phyloP scores from a whole-genome alignment of 2,888 invertebrate genomes.

The Alentia gelatinosa region DNA sequence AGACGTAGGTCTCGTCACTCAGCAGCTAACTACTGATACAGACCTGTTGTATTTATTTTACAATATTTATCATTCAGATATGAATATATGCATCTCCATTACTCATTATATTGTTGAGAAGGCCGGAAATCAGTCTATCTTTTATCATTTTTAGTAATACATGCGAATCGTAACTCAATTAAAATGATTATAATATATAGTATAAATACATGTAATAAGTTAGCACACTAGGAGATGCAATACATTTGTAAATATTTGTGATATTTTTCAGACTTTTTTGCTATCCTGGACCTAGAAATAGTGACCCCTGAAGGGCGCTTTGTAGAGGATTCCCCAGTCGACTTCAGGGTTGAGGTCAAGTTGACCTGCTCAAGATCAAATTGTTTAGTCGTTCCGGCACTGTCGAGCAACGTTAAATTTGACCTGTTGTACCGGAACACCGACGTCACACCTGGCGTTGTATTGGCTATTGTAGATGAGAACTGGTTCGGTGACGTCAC shows the following conservation, averaged over 20 bases:
- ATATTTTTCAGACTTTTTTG: neutral
- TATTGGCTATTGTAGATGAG: constrained; percentile 8
- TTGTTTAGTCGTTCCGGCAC: neutral
- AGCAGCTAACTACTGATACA: no score
- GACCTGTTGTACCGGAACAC: neutral
- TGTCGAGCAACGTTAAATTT: neutral
- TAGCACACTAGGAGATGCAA: no score
- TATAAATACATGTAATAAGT: no score
- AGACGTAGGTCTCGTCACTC: no score
- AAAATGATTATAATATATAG: no score
- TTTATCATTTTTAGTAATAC: no score
- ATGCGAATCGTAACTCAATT: no score
- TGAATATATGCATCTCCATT: no score
- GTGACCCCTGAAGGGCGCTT: neutral
- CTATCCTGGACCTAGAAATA: neutral
- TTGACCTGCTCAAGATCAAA: neutral
- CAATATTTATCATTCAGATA: no score
- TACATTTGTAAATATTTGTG: neutral
- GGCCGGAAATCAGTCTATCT: no score
- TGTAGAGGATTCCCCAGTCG: neutral
- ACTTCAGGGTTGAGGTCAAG: neutral
- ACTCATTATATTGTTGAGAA: no score
- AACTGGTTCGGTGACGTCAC: constrained; percentile 13
- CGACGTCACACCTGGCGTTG: neutral
- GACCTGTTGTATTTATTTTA: no score